phyloP scores from a whole-genome alignment of 2,888 invertebrate species.

The Drosophila limbata region DNA sequence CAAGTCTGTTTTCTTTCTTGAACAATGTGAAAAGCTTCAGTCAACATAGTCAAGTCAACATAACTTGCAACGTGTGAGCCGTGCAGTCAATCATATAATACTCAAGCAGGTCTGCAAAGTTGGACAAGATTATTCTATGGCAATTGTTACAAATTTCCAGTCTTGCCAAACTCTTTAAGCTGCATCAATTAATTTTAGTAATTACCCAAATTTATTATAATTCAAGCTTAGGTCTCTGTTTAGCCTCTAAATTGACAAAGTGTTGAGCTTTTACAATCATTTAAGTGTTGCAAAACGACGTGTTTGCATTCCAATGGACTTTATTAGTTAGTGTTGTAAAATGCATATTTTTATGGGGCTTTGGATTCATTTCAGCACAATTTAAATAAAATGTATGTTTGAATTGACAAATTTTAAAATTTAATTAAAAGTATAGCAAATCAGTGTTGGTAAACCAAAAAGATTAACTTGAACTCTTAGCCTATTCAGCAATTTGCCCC shows the following conservation, averaged over 20 bases:
- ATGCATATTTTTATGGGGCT: neutral
- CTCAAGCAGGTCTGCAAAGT: neutral
- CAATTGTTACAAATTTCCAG: neutral
- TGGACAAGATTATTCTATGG: neutral
- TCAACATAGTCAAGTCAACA: neutral
- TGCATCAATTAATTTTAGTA: neutral
- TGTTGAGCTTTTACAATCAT: neutral
- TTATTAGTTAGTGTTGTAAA: conserved; percentile 9
- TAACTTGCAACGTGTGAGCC: conserved; percentile 13
- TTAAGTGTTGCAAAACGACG: conserved; percentile 12
- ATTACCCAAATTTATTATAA: neutral
- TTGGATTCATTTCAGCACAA: neutral
- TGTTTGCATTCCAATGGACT: neutral
- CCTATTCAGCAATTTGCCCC: neutral
- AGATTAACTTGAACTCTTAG: neutral
- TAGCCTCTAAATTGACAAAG: neutral
- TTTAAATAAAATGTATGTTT: neutral
- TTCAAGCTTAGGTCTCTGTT: neutral
- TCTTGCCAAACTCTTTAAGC: neutral
- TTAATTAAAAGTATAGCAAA: too few relatives aligned
- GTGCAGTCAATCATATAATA: conserved; percentile 12
- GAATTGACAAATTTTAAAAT: too few relatives aligned
- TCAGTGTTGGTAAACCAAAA: neutral
- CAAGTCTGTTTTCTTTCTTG: conserved; percentile 4
- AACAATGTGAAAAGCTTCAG: neutral